Conservation (phyloP, 2,797 vertebrate species). For the Gorsachius magnificus region DNA sequence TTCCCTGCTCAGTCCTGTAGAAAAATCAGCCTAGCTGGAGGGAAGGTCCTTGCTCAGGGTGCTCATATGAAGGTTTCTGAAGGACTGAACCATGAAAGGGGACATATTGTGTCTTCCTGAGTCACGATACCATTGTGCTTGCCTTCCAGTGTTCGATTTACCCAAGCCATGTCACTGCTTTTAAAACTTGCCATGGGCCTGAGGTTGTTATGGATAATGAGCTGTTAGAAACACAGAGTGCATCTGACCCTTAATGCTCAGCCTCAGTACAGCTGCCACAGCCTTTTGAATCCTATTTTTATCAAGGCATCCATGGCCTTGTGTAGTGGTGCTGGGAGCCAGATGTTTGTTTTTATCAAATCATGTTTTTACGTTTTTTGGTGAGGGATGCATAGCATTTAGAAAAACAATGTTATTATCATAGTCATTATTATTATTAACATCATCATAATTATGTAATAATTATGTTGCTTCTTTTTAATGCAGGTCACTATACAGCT, state of each 20-base stretch:
- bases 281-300: neutral
- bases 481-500: neutral
- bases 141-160: neutral
- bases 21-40: neutral
- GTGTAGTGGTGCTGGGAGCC: neutral
- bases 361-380: neutral
- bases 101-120: neutral
- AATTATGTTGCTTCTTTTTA: neutral
- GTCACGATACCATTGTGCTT: neutral
- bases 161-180: neutral
- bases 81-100: neutral
- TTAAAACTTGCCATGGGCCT: neutral
- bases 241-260: neutral
- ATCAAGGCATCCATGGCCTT: neutral
- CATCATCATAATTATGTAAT: neutral
- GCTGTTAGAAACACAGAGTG: neutral
- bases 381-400: neutral
- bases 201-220: neutral
- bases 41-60: neutral
- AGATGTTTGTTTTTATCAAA: neutral
- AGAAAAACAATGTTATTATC: neutral
- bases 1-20: neutral
- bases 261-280: neutral
- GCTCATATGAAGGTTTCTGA: neutral
- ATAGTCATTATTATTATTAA: neutral